Evolutionary conservation across 1,140 invertebrate genomes (phyloP), one percentile per base, ranked within the genome.

Genomic region (Lucilia sericata): DNA sequence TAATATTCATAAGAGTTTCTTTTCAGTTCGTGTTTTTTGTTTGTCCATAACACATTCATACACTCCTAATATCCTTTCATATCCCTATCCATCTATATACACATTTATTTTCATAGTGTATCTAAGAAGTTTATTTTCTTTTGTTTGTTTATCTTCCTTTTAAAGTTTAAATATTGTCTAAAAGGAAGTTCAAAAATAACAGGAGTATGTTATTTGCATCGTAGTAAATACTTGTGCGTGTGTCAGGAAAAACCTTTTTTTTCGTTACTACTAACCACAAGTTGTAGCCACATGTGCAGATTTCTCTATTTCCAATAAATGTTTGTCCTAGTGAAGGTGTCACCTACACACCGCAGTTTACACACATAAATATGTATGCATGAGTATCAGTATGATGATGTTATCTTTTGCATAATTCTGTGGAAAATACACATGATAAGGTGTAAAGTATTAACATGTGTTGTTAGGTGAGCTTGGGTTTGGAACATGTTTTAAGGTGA

Each of bases 1-100:
- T 70, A 70, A 70, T 70, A 70, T 70, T 70, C 65, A 70, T 70
- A 42, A n/a, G 55, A 70, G 65, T 70, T 70, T 70, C 19, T 70
- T 7, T 49, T 49, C 13, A 49, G 25, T 30, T 30, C 25, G n/a
- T 30, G 25, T 30, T 30, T 2, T 30, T 30, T 1, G 25, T 30
- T 30, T 30, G 25, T 30, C 25, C 25, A 30, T 30, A 30, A 30
- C 25, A 30, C 3, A 30, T 30, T 30, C 25, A 42, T 42, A 8
- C 2, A 42, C 51, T 55, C 13, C 25, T 30, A n/a, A n/a, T 55
- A 55, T 17, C 12, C 51, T 55, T n/a, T 12, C 14, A 55, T 55
- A 12, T 55, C 51, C 9, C 25, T 30, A 30, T 30, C 25, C 25
- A 30, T 30, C 25, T 30, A 30, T 3, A 3, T 30, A 30, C 25